Evolutionary conservation across 2,113 vertebrate species (phyloP).

Genomic region (Phylloscopus trochiloides): DNA sequence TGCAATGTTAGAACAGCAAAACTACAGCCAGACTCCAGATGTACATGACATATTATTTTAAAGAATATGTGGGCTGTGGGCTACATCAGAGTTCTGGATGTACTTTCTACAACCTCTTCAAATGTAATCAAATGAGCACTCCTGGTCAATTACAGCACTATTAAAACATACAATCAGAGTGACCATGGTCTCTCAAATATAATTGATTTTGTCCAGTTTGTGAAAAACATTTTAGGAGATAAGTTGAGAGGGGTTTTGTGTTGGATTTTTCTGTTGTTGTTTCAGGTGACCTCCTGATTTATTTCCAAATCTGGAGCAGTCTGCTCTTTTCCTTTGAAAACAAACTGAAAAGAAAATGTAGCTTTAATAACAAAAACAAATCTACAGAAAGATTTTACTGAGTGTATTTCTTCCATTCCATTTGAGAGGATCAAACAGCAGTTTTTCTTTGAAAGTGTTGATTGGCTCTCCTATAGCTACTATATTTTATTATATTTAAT

Average conservation of each 20-base stretch:
- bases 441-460: conserved; percentile 21
- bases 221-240: background rate
- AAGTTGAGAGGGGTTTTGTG: background rate
- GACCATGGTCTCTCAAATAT: background rate
- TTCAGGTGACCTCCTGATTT: conserved; percentile 38
- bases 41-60: background rate
- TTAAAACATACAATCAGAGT: background rate
- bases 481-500: background rate
- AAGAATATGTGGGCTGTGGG: background rate
- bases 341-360: background rate
- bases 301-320: background rate
- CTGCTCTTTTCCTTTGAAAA: conserved; percentile 21
- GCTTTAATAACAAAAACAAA: conserved; percentile 1
- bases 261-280: background rate
- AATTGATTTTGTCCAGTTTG: background rate
- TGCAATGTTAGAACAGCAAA: background rate
- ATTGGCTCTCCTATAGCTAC: background rate
- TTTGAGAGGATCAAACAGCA: background rate
- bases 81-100: background rate
- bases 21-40: background rate
- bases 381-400: background rate
- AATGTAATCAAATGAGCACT: background rate
- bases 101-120: background rate
- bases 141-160: background rate
- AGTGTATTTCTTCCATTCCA: background rate